Percentiles rank a stretch among this genome's conserved stretches.
Evolutionary conservation across 2,797 vertebrate genomes (phyloP).

Genomic region (Ctenochaetus hawaiiensis): DNA sequence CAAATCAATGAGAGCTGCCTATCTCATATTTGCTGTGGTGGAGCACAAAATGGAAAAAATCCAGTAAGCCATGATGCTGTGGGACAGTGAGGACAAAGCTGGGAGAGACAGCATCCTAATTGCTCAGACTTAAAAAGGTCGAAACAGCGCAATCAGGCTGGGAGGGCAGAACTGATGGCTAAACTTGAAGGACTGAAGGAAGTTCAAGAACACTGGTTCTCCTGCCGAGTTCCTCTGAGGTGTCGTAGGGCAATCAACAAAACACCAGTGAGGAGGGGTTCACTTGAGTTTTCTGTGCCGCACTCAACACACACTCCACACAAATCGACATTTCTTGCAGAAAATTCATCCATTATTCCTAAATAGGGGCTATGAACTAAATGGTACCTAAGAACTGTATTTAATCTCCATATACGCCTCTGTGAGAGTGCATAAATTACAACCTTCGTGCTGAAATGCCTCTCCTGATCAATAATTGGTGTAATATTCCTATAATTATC

Average conservation of each 20-base stretch:
- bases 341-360: constrained; percentile 38
- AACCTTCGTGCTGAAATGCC: constrained; percentile 38
- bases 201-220: background rate
- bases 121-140: background rate
- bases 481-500: constrained; percentile 31
- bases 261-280: too few relatives aligned
- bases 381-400: constrained; percentile 34
- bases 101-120: background rate
- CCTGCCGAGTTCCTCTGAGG: background rate
- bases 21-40: too few relatives aligned
- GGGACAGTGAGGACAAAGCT: background rate
- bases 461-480: constrained; percentile 37
- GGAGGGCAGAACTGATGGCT: background rate
- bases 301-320: constrained; percentile 15
- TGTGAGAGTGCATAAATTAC: constrained; percentile 28
- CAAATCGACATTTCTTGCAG: constrained; percentile 15
- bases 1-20: too few relatives aligned
- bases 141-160: background rate
- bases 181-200: background rate
- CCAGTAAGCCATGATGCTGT: too few relatives aligned
- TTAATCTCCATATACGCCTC: constrained; percentile 37
- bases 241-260: too few relatives aligned
- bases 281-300: background rate
- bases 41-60: background rate
- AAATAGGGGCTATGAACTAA: constrained; percentile 10